Evolutionary conservation across 2,797 vertebrate genomes (phyloP), one percentile per base, ranked within the genome.

Genomic region (Numenius phaeopus): DNA sequence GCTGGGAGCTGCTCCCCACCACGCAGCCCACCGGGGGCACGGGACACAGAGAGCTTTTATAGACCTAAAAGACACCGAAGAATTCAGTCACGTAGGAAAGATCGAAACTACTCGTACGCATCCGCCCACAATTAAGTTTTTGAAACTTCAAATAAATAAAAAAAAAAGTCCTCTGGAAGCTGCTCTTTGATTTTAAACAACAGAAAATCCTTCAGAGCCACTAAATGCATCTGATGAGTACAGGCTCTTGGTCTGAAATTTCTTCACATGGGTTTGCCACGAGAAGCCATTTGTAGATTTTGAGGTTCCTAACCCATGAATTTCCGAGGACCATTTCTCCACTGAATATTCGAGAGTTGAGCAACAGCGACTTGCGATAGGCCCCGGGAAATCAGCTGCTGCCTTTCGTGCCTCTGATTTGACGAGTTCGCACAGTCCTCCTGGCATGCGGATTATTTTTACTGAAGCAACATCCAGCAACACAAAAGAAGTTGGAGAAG

Each of bases 281-380:
- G 5, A 84, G 80, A 67, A 81, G 80, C 95, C 90, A 44, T 87
- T 54, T 80, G 89, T 90, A 91, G 61, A 46, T 75, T 34, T 39
- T 65, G 83, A 92, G 97, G 94, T 95, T 96, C 93, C 92, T 79
- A 83, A 95, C 64, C 75, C 19, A 76, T 83, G 92, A 95, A 96
- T 83, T 92, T 90, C 72, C 17, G 0, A 86, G 83, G 84, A 91
- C 54, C 59, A 14, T 85, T 89, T 94, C 94, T 85, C 79, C 81
- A 42, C 79, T 47, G 88, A 88, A 80, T 84, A 80, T 46, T 93
- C 82, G 18, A 57, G 89, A 83, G 86, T 59, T 92, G 86, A 94
- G 93, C 90, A 96, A 96, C 66, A 76, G 69, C 2, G 2, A 69
- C 70, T 55, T 27, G 73, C 50, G 16, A 96, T 87, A 97, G 96